Base-by-base conservation (phyloP, 2,888 invertebrate genomes). In the Phanerotoma sp. region DNA sequence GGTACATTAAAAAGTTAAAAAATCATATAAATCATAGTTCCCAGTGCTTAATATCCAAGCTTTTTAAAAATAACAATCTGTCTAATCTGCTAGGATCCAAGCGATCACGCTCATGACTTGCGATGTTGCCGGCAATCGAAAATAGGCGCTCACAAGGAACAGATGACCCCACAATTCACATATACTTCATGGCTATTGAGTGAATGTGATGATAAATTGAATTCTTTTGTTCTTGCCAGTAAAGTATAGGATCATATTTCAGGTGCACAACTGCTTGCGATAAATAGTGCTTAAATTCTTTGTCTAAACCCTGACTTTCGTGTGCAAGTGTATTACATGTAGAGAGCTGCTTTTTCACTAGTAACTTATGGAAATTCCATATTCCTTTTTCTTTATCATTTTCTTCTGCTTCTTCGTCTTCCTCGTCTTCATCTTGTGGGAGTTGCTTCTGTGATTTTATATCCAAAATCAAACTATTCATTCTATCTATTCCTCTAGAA, bases 141-240 rank as follows among this genome's bases (percentile, higher is more conserved):
- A 54, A 49, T 1, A 54, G 13, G 10, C 48, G 41, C 44, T 54
- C 54, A 18, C 28, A 54, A 35, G 54, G 48, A 10, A 54, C 54
- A 5, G 48, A 49, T 18, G 37, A 42, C 13, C 48, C 54, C 2
- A 49, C 35, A 5, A 49, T 35, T 5, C 41, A 18, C 25, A 49
- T 38, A 44, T 54, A 49, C 4, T 16, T 18, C 13, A 33, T n/a
- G 22, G 54, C 49, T 6, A 33, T 25, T 32, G 54, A 37, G 44
- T 44, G 49, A 5, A 28, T 37, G 5, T 41, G 40, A n/a, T 47
- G 32, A 13, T 28, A n/a, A 30, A 35, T 35, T 1, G 35, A 35
- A 15, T 2, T 35, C n/a, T 35, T 35, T 35, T 35, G 35, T 35
- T 35, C 35, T 35, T 20, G 9, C 52, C 52, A 49, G 20, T 44